These are phyloP conservation scores for Oncorhynchus tshawytscha DNA, from an alignment of 2,113 vertebrate species.

Conservation along the genomic window DNA sequence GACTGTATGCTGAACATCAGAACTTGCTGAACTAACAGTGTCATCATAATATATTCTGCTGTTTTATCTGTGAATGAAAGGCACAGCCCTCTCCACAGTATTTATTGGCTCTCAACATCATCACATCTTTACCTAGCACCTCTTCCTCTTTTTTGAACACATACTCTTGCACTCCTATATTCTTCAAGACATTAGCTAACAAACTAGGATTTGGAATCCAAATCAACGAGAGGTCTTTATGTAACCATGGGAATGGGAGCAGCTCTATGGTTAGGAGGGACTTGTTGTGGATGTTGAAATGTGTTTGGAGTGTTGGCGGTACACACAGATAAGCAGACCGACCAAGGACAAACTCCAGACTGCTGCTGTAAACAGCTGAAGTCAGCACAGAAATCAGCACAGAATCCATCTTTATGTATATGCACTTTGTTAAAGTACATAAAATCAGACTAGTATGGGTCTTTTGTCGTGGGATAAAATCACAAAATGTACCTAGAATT, in stretches of 20 bases:
- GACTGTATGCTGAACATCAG: neutral
- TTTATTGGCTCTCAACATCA: neutral
- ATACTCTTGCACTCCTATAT: neutral
- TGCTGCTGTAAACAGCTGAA: slow-evolving; percentile 20
- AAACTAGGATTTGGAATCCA: neutral
- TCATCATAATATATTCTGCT: neutral
- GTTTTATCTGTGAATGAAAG: neutral
- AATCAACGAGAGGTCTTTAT: neutral
- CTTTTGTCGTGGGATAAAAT: neutral
- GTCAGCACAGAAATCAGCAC: neutral
- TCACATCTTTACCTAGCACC: too few species aligned
- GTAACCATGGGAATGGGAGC: neutral
- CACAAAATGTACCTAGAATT: too few species aligned
- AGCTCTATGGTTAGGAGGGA: neutral
- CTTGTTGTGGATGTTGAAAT: neutral
- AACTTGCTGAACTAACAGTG: neutral
- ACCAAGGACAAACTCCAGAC: slow-evolving; percentile 22
- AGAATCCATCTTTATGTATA: neutral
- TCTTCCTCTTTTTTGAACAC: neutral
- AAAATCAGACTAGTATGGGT: slow-evolving; percentile 1
- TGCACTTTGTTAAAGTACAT: neutral
- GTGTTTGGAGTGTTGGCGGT: slow-evolving; percentile 20
- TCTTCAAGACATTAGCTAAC: neutral
- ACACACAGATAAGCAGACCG: slow-evolving; percentile 14
- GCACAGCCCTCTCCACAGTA: neutral